Evolutionary conservation across 2,113 vertebrate genomes (phyloP).

Genomic region (Cygnus buccinator): DNA sequence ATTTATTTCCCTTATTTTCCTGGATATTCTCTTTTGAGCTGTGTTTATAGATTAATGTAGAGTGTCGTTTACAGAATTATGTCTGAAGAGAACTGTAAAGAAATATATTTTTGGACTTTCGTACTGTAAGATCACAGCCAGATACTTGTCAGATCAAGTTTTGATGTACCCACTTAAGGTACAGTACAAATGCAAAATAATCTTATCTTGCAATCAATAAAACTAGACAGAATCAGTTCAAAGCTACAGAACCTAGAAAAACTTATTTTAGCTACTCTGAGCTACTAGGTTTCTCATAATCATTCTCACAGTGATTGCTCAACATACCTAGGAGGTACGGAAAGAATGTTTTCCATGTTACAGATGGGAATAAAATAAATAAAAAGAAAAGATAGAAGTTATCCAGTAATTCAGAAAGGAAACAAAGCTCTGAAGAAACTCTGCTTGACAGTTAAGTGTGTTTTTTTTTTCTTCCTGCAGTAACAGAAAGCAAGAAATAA

Average conservation of each 20-base stretch:
- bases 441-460: not conserved
- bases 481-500: constrained; percentile 23
- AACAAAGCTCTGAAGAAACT: not conserved
- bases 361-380: not conserved
- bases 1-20: not conserved
- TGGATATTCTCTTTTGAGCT: not conserved
- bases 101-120: not conserved
- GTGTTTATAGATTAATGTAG: not conserved
- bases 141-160: not conserved
- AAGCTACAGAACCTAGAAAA: not conserved
- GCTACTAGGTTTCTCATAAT: not conserved
- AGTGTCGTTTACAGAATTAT: not conserved
- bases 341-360: not conserved
- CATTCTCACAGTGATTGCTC: not conserved
- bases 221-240: not conserved
- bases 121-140: not conserved
- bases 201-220: not conserved
- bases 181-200: not conserved
- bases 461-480: constrained; percentile 14
- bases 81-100: not conserved
- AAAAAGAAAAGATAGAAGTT: constrained; percentile 1
- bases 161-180: not conserved
- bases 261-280: not conserved
- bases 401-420: not conserved
- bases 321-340: not conserved